phyloP scores from a whole-genome alignment of 2,113 vertebrate species.

The Puntigrus tetrazona region DNA sequence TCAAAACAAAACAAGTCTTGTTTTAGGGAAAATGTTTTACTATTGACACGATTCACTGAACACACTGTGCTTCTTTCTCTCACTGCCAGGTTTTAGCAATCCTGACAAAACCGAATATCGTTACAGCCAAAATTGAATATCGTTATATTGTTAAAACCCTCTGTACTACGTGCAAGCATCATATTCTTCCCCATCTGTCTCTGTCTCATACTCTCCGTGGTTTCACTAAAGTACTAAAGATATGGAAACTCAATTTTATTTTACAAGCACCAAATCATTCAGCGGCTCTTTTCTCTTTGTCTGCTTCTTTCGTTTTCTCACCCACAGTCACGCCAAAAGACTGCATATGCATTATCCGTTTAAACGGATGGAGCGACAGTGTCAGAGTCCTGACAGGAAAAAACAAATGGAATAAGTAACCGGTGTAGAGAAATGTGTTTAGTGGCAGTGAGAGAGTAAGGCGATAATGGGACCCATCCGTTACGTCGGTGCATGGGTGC shows the following conservation, averaged over 20 bases:
- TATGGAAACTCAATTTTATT: neutral
- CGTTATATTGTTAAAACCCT: neutral
- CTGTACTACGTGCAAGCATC: neutral
- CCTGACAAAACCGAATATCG: neutral
- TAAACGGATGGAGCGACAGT: neutral
- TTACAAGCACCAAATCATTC: neutral
- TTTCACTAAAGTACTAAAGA: neutral
- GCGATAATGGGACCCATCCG: slow-evolving; percentile 44
- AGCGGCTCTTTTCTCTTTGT: neutral
- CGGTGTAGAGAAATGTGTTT: slow-evolving; percentile 30
- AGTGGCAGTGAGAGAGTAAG: slow-evolving; percentile 33
- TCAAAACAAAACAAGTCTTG: neutral
- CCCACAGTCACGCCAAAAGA: neutral
- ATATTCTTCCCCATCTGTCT: neutral
- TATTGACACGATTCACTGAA: neutral
- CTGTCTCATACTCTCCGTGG: neutral
- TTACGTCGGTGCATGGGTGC: neutral
- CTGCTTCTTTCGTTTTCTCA: neutral
- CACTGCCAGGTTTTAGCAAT: neutral
- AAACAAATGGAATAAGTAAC: slow-evolving; percentile 41
- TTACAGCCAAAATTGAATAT: neutral
- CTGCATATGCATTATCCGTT: slow-evolving; percentile 7
- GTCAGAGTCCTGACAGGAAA: neutral
- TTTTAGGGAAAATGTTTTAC: neutral
- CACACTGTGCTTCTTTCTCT: neutral